These are phyloP conservation scores for Nemurella pictetii DNA, from an alignment of 2,888 invertebrate species.

Conservation along the genomic window DNA sequence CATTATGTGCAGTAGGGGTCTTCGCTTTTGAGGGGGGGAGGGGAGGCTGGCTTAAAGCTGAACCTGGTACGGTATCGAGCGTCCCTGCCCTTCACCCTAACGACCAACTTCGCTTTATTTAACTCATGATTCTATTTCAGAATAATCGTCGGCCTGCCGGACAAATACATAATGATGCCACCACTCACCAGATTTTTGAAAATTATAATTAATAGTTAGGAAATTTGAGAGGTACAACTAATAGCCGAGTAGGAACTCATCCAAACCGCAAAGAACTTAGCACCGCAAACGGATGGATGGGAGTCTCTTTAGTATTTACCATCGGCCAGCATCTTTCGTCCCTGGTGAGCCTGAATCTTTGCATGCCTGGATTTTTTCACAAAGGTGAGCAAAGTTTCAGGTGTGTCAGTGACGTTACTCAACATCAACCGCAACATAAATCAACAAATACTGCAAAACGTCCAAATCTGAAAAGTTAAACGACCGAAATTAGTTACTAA, in stretches of 20 bases:
- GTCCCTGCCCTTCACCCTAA: background rate
- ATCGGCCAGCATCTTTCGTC: slow-evolving; percentile 49
- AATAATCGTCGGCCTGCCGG: background rate
- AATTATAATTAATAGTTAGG: too few species aligned
- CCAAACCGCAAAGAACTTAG: too few species aligned
- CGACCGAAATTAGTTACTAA: too few species aligned
- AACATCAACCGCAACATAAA: background rate
- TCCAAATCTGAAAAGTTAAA: too few species aligned
- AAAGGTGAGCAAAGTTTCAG: slow-evolving; percentile 73
- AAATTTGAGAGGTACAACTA: too few species aligned
- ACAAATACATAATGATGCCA: too few species aligned
- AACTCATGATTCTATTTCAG: too few species aligned
- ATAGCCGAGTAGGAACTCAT: too few species aligned
- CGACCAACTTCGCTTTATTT: background rate
- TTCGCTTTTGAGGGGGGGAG: background rate
- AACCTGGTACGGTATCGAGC: background rate
- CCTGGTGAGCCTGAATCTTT: slow-evolving; percentile 81
- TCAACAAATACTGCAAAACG: too few species aligned
- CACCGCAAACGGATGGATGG: too few species aligned
- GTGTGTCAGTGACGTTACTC: background rate
- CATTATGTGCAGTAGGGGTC: background rate
- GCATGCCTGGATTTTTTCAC: slow-evolving; percentile 66
- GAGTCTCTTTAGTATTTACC: too few species aligned
- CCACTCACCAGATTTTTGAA: too few species aligned
- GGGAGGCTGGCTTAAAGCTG: background rate